Base-by-base conservation (phyloP, 2,888 invertebrate species). In the Macroteleia sp. region DNA sequence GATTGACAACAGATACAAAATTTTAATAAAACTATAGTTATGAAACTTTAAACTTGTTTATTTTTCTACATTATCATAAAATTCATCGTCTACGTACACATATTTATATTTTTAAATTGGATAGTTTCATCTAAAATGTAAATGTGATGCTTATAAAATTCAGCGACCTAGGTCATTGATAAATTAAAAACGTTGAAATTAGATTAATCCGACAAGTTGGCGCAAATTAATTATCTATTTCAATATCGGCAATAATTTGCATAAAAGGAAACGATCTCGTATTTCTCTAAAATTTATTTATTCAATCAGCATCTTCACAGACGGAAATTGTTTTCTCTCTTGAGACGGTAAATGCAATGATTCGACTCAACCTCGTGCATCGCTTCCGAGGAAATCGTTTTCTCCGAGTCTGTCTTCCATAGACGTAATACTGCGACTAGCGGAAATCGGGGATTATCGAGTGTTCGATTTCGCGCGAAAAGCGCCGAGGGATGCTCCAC, bases 401-500 rank as follows among this genome's bases (percentile, higher is more conserved):
- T 64, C 74, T 74, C 41, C 17, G 54, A 57, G 34, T 61, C 73
- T 73, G 73, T 77, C 70, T 66, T 54, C 54, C 61, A 50, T 69
- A 73, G 67, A 61, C 48, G 73, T 62, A 78, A 78, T 74, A 70
- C 70, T 74, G 52, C 64, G 70, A 74, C 78, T 64, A 66, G 78
- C 70, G 69, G 78, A 71, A 79, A 79, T 75, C 78, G 70, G 64
- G 66, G 74, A 75, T 79, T 79, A 75, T 70, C 78, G 70, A 79
- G 66, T 79, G 78, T 79, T 79, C 78, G 74, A 75, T 75, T 79
- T 78, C 59, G 74, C 57, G 70, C 69, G 70, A 66, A 64, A 74
- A 70, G 64, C 59, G 66, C 20, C 74, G 42, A 69, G 74, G 59
- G 67, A 73, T 73, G 52, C 46, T 32, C 32, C 42, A 28, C 25